These are phyloP conservation scores for Selenia dentaria DNA, from an alignment of 2,888 invertebrate species.

Conservation along the genomic window DNA sequence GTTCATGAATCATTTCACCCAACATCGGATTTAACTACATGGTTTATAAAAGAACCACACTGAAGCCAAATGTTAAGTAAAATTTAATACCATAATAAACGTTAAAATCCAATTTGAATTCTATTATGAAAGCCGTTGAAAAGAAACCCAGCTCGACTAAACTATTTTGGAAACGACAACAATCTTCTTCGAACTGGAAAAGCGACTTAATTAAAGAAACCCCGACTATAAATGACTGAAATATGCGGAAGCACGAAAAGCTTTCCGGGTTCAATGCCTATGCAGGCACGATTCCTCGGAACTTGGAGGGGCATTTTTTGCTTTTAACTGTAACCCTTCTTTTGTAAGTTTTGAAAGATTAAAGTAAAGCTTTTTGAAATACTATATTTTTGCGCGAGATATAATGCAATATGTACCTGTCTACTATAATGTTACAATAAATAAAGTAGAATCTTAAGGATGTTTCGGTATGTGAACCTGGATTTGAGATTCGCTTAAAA, in stretches of 20 bases:
- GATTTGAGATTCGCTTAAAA: too few relatives aligned
- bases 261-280: conserved; percentile 6
- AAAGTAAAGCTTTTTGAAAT: too few relatives aligned
- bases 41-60: too few relatives aligned
- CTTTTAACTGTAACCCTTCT: conserved; percentile 3
- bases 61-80: too few relatives aligned
- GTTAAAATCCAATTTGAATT: conserved; percentile 19
- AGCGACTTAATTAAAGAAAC: conserved; percentile 22
- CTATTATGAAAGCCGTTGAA: conserved; percentile 2
- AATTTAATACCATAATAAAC: too few relatives aligned
- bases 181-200: conserved; percentile 14
- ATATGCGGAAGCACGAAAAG: conserved; percentile 5
- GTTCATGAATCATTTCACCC: too few relatives aligned
- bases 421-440: too few relatives aligned
- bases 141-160: conserved; percentile 3
- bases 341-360: not conserved
- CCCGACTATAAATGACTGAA: conserved; percentile 3
- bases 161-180: conserved; percentile 12
- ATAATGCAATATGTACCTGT: too few relatives aligned
- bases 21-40: too few relatives aligned
- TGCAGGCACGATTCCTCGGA: conserved; percentile 2
- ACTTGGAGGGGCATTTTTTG: conserved; percentile 1
- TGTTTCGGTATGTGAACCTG: too few relatives aligned
- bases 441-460: too few relatives aligned
- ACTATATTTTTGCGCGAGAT: too few relatives aligned